These are phyloP conservation scores for Thermophis baileyi DNA, from an alignment of 2,113 vertebrate genomes.

Conservation along the genomic window DNA sequence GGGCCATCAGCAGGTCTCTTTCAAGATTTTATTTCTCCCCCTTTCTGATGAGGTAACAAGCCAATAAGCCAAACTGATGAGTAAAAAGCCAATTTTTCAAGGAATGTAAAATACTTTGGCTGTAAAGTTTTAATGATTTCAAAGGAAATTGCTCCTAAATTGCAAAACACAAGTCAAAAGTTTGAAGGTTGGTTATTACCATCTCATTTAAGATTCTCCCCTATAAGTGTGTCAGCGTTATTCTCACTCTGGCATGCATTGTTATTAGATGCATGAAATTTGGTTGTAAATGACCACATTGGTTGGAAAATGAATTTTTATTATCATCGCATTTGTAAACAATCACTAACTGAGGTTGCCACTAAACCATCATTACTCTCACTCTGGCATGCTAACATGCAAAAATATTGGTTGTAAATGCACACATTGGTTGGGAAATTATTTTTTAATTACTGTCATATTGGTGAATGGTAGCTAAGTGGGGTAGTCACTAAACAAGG, in stretches of 20 bases:
- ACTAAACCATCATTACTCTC: neutral
- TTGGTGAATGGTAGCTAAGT: neutral
- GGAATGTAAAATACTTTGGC: constrained; percentile 51
- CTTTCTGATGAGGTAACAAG: constrained; percentile 45
- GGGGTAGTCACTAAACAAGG: neutral
- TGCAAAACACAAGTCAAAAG: constrained; percentile 60
- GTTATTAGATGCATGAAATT: neutral
- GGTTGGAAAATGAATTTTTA: neutral
- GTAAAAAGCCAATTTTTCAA: constrained; percentile 57
- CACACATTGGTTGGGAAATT: neutral
- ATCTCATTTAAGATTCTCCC: neutral
- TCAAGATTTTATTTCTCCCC: constrained; percentile 39
- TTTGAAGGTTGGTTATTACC: neutral
- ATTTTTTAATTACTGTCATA: neutral
- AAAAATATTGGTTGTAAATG: too few relatives aligned
- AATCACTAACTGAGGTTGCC: neutral
- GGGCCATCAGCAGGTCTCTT: constrained; percentile 52
- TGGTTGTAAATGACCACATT: neutral
- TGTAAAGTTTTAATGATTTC: constrained; percentile 64
- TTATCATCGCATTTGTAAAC: neutral
- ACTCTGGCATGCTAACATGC: neutral
- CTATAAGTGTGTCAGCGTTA: neutral
- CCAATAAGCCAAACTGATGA: constrained; percentile 24
- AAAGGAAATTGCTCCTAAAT: constrained; percentile 60
- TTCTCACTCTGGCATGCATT: neutral